A percentile compares a stretch with the other conserved stretches of the same genome.
These are phyloP conservation scores for Mallotus villosus DNA, from an alignment of 2,797 vertebrate genomes.

Conservation along the genomic window DNA sequence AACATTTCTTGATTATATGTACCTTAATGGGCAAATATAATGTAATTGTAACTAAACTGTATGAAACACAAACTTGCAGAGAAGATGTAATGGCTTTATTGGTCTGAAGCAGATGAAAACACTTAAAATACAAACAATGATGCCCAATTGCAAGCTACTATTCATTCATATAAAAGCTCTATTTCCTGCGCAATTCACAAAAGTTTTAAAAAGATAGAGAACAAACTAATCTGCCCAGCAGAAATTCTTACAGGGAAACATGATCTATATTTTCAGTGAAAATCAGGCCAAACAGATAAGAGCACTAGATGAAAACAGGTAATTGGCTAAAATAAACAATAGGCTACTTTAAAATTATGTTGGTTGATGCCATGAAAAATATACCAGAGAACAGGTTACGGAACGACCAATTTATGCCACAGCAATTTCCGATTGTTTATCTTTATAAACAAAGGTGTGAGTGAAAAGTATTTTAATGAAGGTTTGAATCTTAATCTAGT, in stretches of 20 bases:
- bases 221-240: conserved; percentile 89
- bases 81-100: conserved; percentile 70
- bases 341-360: conserved; percentile 47
- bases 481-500: conserved; percentile 3
- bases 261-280: conserved; percentile 73
- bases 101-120: conserved; percentile 71
- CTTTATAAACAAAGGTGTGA: background rate
- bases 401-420: too few relatives aligned
- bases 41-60: conserved; percentile 15
- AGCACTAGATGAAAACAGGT: conserved; percentile 31
- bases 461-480: background rate
- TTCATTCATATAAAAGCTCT: conserved; percentile 67
- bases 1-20: too few relatives aligned
- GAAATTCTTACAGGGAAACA: conserved; percentile 61
- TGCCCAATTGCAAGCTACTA: conserved; percentile 67
- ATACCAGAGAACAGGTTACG: conserved; percentile 7
- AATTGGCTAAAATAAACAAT: conserved; percentile 67
- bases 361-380: conserved; percentile 26
- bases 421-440: background rate
- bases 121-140: conserved; percentile 71
- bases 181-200: conserved; percentile 81
- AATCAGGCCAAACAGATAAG: conserved; percentile 68
- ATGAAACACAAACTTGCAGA: conserved; percentile 56
- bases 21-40: background rate
- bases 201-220: conserved; percentile 66